phyloP scores from a whole-genome alignment of 92 coral and sea anemone genomes.

The Epizoanthus fatuus region DNA sequence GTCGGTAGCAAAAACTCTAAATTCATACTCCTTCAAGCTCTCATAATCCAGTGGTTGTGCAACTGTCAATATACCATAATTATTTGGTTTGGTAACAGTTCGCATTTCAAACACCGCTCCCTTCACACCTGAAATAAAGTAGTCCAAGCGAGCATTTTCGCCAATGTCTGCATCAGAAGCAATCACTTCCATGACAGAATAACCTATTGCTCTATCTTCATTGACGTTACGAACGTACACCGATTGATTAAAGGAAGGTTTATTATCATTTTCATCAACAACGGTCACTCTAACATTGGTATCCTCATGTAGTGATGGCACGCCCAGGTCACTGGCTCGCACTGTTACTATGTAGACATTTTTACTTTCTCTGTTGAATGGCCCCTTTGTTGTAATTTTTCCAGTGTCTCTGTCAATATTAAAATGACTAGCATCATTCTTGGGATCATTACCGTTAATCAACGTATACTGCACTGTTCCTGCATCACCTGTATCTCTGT shows the following conservation, averaged over 20 bases:
- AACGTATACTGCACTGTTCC: slow-evolving; percentile 68
- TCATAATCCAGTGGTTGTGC: slow-evolving; percentile 89
- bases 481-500: slow-evolving; percentile 69
- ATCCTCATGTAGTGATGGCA: slow-evolving; percentile 42
- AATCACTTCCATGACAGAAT: slow-evolving; percentile 57
- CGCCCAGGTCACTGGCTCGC: slow-evolving; percentile 75
- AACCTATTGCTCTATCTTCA: slow-evolving; percentile 80
- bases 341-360: slow-evolving; percentile 51
- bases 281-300: slow-evolving; percentile 65
- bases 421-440: slow-evolving; percentile 19
- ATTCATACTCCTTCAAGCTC: slow-evolving; percentile 46
- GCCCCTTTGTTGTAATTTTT: slow-evolving; percentile 51
- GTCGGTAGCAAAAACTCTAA: slow-evolving; percentile 86
- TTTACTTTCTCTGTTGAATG: slow-evolving; percentile 82
- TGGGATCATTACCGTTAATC: neutral
- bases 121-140: slow-evolving; percentile 87
- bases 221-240: slow-evolving; percentile 61
- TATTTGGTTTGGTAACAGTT: slow-evolving; percentile 56
- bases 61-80: slow-evolving; percentile 74
- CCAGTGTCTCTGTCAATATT: slow-evolving; percentile 52
- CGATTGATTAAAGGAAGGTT: slow-evolving; percentile 76
- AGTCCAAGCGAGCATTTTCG: slow-evolving; percentile 85
- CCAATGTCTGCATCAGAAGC: slow-evolving; percentile 89
- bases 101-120: slow-evolving; percentile 78
- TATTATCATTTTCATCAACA: slow-evolving; percentile 90